Evolutionary conservation across 2,113 vertebrate species (phyloP).

Genomic region (Tupaia tana): DNA sequence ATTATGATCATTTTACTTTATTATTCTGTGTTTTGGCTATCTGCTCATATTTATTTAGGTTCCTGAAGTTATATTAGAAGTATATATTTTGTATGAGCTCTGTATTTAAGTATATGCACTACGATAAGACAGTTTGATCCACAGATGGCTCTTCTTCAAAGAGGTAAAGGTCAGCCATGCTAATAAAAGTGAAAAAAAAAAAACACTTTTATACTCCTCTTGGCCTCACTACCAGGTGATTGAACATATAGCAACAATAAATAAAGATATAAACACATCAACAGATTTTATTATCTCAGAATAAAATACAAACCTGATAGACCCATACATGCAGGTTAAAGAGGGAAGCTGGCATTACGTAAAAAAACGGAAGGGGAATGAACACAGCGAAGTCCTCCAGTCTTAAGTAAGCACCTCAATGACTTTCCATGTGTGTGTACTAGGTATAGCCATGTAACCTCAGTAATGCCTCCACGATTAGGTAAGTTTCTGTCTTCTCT

Average conservation of each 20-base stretch:
- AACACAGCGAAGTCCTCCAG: background rate
- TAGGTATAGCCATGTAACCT: background rate
- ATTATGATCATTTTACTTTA: background rate
- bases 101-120: background rate
- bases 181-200: background rate
- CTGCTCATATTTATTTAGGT: background rate
- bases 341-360: background rate
- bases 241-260: background rate
- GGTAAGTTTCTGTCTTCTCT: background rate
- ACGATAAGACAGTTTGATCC: background rate
- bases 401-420: background rate
- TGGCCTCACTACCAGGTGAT: background rate
- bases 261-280: background rate
- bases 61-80: background rate
- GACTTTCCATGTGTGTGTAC: background rate
- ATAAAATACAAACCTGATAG: background rate
- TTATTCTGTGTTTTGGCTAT: background rate
- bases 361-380: background rate
- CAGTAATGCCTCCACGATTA: background rate
- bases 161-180: background rate
- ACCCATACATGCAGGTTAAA: background rate
- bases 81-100: background rate
- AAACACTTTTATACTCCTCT: background rate
- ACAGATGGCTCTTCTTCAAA: background rate
- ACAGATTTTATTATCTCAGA: conserved; percentile 19